These are phyloP conservation scores for Agriopis aurantiaria DNA, from an alignment of 2,888 invertebrate genomes.

Conservation along the genomic window DNA sequence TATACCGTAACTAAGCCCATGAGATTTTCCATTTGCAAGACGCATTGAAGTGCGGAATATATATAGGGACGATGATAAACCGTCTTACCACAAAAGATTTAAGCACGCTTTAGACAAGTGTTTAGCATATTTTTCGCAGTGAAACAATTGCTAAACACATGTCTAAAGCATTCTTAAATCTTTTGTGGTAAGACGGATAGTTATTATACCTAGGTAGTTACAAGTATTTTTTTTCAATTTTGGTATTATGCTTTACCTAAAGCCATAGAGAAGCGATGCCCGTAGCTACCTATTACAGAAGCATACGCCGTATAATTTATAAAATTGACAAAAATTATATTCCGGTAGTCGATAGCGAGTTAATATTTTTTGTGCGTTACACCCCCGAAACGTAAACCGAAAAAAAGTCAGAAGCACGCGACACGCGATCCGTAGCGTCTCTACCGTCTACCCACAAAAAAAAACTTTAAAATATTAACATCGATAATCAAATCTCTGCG, in stretches of 20 bases:
- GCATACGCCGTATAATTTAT: constrained; percentile 81
- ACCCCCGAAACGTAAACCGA: constrained; percentile 70
- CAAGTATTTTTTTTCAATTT: neutral
- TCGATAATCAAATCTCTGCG: constrained; percentile 81
- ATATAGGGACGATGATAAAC: too few relatives aligned
- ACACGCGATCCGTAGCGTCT: constrained; percentile 79
- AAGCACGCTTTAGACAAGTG: too few relatives aligned
- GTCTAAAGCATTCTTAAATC: too few relatives aligned
- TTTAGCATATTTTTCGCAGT: too few relatives aligned
- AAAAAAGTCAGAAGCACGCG: constrained; percentile 81
- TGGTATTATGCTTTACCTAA: neutral
- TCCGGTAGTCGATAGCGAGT: constrained; percentile 84
- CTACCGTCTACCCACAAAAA: constrained; percentile 48
- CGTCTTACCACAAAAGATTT: too few relatives aligned
- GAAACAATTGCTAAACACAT: too few relatives aligned
- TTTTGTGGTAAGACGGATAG: too few relatives aligned
- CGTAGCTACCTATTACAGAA: constrained; percentile 75
- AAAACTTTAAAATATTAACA: constrained; percentile 68
- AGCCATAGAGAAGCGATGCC: constrained; percentile 49
- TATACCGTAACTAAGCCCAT: too few relatives aligned
- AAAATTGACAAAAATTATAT: constrained; percentile 84
- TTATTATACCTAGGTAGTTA: too few relatives aligned
- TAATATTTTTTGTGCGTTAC: constrained; percentile 77
- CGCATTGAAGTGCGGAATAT: too few relatives aligned
- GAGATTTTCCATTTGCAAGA: too few relatives aligned